Evolutionary conservation across 2,113 vertebrate genomes (phyloP).

Genomic region (Vimba vimba): DNA sequence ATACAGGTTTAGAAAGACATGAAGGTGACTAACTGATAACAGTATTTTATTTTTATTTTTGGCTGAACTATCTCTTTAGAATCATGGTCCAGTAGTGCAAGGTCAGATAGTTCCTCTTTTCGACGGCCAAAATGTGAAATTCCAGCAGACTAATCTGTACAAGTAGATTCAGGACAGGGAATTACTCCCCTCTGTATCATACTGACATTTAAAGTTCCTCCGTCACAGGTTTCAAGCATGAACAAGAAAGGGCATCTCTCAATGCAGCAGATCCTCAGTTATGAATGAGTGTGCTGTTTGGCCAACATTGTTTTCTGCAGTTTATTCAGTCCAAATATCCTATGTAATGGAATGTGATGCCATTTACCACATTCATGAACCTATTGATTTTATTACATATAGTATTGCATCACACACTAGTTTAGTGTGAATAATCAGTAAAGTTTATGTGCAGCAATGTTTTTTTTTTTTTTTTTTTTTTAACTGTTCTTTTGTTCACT

Average conservation of each 20-base stretch:
- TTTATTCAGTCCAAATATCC: background rate
- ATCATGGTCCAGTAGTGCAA: background rate
- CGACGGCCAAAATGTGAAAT: background rate
- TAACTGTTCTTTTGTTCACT: background rate
- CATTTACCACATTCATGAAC: background rate
- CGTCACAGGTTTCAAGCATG: background rate
- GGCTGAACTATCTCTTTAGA: background rate
- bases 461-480: background rate
- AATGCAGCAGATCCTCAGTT: background rate
- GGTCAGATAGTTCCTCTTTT: background rate
- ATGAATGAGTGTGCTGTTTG: background rate
- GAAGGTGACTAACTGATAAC: background rate
- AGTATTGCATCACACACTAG: background rate
- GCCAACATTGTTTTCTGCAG: background rate
- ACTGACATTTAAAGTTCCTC: constrained; percentile 24
- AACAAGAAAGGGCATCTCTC: constrained; percentile 19
- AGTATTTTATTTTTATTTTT: background rate
- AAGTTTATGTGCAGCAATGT: background rate
- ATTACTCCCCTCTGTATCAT: background rate
- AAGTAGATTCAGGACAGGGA: background rate
- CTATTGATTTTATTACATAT: background rate
- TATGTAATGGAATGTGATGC: background rate
- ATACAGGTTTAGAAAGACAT: background rate
- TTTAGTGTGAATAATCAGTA: background rate
- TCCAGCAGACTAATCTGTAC: constrained; percentile 3